Percentiles rank a stretch among this genome's conserved stretches.
Evolutionary conservation across 2,797 vertebrate species (phyloP).

Genomic region (Pangasius djambal): DNA sequence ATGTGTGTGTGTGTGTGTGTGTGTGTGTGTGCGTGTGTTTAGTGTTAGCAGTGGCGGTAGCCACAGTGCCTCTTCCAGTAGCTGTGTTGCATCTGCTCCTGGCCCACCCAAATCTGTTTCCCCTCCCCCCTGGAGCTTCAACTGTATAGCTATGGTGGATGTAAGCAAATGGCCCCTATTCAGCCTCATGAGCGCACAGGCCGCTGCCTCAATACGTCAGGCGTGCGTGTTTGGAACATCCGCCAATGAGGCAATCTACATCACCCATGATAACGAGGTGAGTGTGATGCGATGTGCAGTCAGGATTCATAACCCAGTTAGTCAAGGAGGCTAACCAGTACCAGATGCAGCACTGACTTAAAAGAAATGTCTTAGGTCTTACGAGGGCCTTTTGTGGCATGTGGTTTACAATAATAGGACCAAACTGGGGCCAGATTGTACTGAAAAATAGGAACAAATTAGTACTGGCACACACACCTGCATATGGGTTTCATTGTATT

Average conservation of each 20-base stretch:
- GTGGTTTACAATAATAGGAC: not conserved
- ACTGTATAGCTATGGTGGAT: constrained; percentile 84
- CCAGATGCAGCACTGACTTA: not conserved
- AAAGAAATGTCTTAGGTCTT: not conserved
- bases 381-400: not conserved
- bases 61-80: constrained; percentile 18
- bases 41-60: constrained; percentile 43
- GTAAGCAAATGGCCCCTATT: constrained; percentile 96
- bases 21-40: constrained; percentile 9
- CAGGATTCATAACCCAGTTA: not conserved
- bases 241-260: constrained; percentile 91
- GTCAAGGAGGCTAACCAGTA: not conserved
- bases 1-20: not conserved
- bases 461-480: not conserved
- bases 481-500: constrained; percentile 11
- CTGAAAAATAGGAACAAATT: constrained; percentile 23
- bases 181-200: constrained; percentile 86
- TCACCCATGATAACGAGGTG: constrained; percentile 89
- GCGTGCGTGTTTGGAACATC: constrained; percentile 91
- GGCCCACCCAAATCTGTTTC: constrained; percentile 25
- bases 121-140: constrained; percentile 1
- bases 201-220: constrained; percentile 83
- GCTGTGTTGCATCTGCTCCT: constrained; percentile 1
- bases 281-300: constrained; percentile 56
- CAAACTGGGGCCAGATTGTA: constrained; percentile 8